These are phyloP conservation scores for Rosalia funebris DNA, from an alignment of 2,888 invertebrate species.

Conservation along the genomic window DNA sequence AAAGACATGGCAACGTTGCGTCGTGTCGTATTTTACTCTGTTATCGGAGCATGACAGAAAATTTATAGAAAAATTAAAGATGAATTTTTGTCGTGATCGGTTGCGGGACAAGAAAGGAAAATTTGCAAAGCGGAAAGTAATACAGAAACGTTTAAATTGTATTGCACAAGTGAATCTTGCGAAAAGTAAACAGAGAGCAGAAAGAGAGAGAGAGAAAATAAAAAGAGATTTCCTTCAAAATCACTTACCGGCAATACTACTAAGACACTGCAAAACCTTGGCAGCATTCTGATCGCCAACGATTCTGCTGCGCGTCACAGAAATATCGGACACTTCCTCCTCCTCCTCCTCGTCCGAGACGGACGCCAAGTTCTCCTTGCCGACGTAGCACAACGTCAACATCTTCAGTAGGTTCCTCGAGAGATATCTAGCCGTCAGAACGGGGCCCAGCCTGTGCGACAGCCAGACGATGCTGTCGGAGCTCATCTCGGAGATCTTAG, in stretches of 20 bases:
- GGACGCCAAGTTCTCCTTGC: slow-evolving; percentile 72
- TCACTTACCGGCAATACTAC: slow-evolving; percentile 84
- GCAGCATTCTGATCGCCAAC: slow-evolving; percentile 84
- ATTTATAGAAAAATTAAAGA: no score
- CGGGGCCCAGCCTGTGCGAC: slow-evolving; percentile 92
- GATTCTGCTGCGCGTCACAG: slow-evolving; percentile 73
- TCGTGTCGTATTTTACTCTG: no score
- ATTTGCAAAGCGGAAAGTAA: no score
- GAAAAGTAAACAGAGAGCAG: no score
- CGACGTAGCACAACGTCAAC: slow-evolving; percentile 93
- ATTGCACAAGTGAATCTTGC: no score
- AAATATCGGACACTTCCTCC: slow-evolving; percentile 68
- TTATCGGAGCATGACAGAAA: no score
- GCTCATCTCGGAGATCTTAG: slow-evolving; percentile 85
- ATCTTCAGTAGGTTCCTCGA: slow-evolving; percentile 92
- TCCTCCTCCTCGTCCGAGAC: slow-evolving; percentile 58
- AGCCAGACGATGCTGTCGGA: slow-evolving; percentile 91
- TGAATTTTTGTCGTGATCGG: no score
- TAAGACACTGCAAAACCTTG: slow-evolving; percentile 90
- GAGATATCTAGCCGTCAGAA: slow-evolving; percentile 89
- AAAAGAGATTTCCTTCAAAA: no score
- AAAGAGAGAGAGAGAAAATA: no score
- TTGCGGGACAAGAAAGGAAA: no score
- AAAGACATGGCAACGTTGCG: no score
- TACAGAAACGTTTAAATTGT: no score